Evolutionary conservation across 2,113 vertebrate genomes (phyloP).

Genomic region (Campylomormyrus numenius): DNA sequence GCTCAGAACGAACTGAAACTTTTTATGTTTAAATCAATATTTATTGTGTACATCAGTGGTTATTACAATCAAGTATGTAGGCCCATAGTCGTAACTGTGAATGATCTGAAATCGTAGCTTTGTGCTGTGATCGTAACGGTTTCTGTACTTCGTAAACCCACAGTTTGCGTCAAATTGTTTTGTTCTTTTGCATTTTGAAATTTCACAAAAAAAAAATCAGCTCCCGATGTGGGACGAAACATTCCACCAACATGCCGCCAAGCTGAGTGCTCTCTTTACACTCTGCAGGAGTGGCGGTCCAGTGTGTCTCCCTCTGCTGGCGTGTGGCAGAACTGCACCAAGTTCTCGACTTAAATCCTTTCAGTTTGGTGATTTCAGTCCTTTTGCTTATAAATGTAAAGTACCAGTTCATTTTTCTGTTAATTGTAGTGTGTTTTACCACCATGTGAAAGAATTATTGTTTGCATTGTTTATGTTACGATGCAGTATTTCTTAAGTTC

Average conservation of each 20-base stretch:
- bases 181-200: background rate
- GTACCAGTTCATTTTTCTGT: background rate
- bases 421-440: background rate
- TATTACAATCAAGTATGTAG: background rate
- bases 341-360: background rate
- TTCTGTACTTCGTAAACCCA: background rate
- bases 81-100: background rate
- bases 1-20: background rate
- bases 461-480: background rate
- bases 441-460: background rate
- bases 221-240: too few species aligned
- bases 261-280: background rate
- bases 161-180: background rate
- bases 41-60: background rate
- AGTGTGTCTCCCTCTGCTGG: slow-evolving; percentile 3
- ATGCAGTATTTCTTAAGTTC: background rate
- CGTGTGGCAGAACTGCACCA: background rate
- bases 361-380: background rate
- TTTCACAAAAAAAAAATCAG: background rate
- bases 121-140: background rate
- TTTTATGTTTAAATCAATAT: background rate
- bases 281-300: background rate
- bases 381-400: background rate
- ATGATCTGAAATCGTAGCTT: background rate
- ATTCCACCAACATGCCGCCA: background rate